Base-by-base conservation (phyloP, 2,113 vertebrate genomes). In the Salvelinus fontinalis region DNA sequence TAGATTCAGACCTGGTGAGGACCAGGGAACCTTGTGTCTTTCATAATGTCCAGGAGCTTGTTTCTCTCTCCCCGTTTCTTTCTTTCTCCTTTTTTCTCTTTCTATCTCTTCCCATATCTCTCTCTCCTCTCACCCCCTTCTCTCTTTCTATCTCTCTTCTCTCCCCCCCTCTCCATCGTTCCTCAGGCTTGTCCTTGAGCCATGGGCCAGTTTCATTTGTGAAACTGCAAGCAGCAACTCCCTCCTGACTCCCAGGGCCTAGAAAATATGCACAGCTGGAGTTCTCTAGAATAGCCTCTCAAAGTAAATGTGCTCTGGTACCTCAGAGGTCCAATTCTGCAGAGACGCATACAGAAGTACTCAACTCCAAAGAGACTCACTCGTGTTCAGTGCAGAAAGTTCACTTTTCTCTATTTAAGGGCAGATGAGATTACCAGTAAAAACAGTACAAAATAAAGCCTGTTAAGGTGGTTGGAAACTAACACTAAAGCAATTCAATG, bases 201-300 rank as follows among this genome's bases (percentile, higher is more conserved):
- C 72, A 20, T 51, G 24, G 27, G 69, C 27, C 12, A 49, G n/a
- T 73, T 75, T 77, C 51, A 74, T 83, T 79, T 79, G 79, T 70
- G 78, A 82, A 76, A 74, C 75, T 71, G 62, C 77, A 67, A 76
- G 75, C 76, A 79, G 75, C 57, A 69, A 68, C 67, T 62, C 77
- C 49, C 71, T 79, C 76, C 64, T 76, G 62, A 64, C 66, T 27
- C 70, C 70, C 76, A 84, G 78, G 57, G 83, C 82, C 76, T 79
- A 85, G 83, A 85, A 83, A 81, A 85, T 74, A 86, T 59, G 78
- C 88, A 85, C 85, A 89, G 84, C 85, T 84, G 83, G 88, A 86
- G 85, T 75, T 84, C 83, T 84, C 70, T 77, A 83, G 79, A 81
- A 86, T 88, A 79, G 62, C 81, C 81, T 54, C 79, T 85, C 86